phyloP scores from a whole-genome alignment of 2,888 invertebrate species.

The Microlaimidae sp. region DNA sequence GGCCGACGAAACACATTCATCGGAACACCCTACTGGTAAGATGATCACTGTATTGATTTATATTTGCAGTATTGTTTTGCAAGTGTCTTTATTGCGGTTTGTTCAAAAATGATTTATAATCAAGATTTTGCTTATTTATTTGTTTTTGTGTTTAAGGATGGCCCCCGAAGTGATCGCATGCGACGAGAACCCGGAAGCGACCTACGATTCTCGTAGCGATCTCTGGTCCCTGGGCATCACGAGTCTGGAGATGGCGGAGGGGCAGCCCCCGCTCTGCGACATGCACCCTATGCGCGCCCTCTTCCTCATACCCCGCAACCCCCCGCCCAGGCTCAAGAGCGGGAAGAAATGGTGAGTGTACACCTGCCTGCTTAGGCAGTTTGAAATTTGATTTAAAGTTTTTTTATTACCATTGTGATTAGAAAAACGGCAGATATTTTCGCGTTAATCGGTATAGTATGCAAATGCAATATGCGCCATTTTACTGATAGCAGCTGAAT shows the following conservation, averaged over 20 bases:
- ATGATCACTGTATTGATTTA: not conserved
- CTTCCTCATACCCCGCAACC: conserved; percentile 92
- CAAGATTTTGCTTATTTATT: too few species aligned
- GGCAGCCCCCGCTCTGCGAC: conserved; percentile 63
- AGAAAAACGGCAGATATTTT: too few species aligned
- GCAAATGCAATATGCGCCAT: too few species aligned
- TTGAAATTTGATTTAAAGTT: not conserved
- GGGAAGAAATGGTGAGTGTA: conserved; percentile 35
- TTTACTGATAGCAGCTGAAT: too few species aligned
- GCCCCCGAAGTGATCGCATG: conserved; percentile 98
- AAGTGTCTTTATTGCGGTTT: too few species aligned
- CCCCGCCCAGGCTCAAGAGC: conserved; percentile 77
- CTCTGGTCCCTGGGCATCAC: conserved; percentile 59
- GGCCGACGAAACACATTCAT: conserved; percentile 97
- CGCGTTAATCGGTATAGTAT: too few species aligned
- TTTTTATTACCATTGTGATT: not conserved
- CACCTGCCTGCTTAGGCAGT: not conserved
- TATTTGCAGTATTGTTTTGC: not conserved
- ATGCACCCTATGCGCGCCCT: conserved; percentile 98
- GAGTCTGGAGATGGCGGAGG: conserved; percentile 96
- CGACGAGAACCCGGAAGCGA: conserved; percentile 98
- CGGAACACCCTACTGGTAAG: conserved; percentile 49
- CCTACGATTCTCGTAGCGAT: conserved; percentile 65
- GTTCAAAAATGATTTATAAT: too few species aligned
- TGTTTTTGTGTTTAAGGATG: conserved; percentile 56